Evolutionary conservation across 2,888 invertebrate species (phyloP).

Genomic region (Tachystola acroxantha): DNA sequence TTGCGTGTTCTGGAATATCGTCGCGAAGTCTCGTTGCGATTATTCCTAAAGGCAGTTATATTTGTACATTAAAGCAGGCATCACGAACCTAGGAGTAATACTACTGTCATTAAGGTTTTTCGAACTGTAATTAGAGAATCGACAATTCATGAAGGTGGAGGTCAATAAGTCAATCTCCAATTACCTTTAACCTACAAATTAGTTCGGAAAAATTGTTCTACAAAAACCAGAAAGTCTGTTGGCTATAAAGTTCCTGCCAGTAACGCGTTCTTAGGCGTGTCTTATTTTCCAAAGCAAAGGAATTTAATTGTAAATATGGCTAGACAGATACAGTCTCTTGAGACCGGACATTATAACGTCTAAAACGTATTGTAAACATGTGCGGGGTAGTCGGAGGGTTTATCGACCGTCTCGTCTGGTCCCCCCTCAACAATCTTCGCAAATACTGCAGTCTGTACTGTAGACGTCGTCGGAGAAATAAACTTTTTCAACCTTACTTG

Average conservation of each 20-base stretch:
- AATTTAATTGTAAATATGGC: conserved; percentile 17
- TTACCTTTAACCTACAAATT: no score
- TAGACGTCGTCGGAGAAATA: conserved; percentile 2
- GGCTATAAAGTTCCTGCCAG: no score
- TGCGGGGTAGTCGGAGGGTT: conserved; percentile 42
- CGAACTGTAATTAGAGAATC: no score
- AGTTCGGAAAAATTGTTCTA: no score
- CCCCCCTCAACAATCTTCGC: conserved; percentile 11
- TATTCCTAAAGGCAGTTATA: not conserved
- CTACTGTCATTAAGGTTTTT: no score
- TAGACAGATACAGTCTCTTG: conserved; percentile 28
- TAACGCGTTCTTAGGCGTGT: no score
- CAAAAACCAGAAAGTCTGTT: no score
- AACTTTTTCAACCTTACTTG: not conserved
- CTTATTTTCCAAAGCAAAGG: no score
- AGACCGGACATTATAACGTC: conserved; percentile 28
- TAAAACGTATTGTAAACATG: conserved; percentile 41
- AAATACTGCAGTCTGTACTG: conserved; percentile 4
- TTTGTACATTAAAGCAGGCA: no score
- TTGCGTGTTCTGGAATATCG: conserved; percentile 21
- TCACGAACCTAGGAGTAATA: no score
- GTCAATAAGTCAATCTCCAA: no score
- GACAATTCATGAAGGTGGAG: no score
- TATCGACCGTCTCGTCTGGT: conserved; percentile 61
- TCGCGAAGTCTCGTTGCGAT: not conserved